These are phyloP conservation scores for Meloidogyne exigua DNA, from an alignment of 1,140 invertebrate species.

Conservation along the genomic window DNA sequence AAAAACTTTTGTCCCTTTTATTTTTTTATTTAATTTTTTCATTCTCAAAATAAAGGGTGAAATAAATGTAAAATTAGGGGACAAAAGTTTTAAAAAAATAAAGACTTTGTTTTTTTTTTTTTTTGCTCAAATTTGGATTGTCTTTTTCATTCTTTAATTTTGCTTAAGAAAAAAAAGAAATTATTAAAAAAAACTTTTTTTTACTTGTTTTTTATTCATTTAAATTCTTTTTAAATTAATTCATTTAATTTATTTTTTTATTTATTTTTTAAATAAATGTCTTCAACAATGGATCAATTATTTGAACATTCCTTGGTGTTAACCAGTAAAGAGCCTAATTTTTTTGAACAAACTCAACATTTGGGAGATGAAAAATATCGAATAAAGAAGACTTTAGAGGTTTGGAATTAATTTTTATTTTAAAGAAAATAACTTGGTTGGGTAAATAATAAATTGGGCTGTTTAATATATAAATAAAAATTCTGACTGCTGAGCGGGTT, in stretches of 20 bases:
- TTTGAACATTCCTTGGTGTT: neutral
- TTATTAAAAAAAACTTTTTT: neutral
- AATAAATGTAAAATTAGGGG: neutral
- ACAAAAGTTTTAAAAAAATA: neutral
- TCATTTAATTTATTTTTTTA: neutral
- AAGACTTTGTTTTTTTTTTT: neutral
- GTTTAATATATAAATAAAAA: too few species aligned
- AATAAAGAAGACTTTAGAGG: neutral
- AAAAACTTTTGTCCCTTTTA: too few species aligned
- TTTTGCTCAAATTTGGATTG: neutral
- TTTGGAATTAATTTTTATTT: neutral
- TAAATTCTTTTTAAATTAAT: neutral
- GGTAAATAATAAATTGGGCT: too few species aligned
- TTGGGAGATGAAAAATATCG: neutral
- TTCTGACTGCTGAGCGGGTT: too few species aligned
- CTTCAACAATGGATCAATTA: neutral
- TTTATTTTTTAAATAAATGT: neutral
- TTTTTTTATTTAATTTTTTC: too few species aligned
- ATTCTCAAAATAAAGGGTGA: too few species aligned
- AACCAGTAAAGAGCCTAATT: neutral
- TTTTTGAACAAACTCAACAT: neutral
- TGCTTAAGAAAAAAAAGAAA: neutral
- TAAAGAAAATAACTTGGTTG: too few species aligned
- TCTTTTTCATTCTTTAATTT: neutral
- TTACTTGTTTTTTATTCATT: neutral